Evolutionary conservation across 1,140 invertebrate species (phyloP), one percentile per base, ranked within the genome.

Genomic region (Drosophila ficusphila): DNA sequence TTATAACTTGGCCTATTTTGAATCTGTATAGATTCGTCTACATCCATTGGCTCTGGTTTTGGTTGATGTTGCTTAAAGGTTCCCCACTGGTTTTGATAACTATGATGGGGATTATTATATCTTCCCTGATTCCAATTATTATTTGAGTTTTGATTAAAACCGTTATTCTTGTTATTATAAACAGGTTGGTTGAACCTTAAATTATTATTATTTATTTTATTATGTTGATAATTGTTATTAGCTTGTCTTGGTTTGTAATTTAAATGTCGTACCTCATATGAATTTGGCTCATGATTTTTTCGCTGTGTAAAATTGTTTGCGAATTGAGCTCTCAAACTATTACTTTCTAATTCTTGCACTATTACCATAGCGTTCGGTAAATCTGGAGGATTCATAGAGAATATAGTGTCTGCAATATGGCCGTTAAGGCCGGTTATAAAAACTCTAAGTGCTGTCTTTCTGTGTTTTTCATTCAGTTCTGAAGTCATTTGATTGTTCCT

Each of bases 391-490:
- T 41, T 51, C 7, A 61, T 29, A 21, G 44, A 61, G 11, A 36
- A 12, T 6, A 36, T 36, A 2, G 11, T 12, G 2, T 36, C 34
- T 12, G 11, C 2, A 36, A 36, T 36, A 3, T 36, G 34, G 6
- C 34, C 25, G 18, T 51, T 61, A 4, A 61, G 33, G n/a, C 46
- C 31, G 23, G 47, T 61, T 4, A 41, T 61, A 51, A 61, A 49
- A 12, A 61, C 48, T 2, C 16, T 33, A 9, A 61, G 27, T 4
- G 57, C 44, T 19, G 25, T 46, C 21, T 60, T 41, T 60, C 46
- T 16, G 44, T n/a, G n/a, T n/a, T n/a, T n/a, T n/a, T n/a, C n/a
- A n/a, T n/a, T n/a, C n/a, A n/a, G n/a, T n/a, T n/a, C 36, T 29
- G 3, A 39, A 12, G 14, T n/a, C n/a, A n/a, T 29, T 41, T 4